Conservation (phyloP, 1,140 invertebrate species). For the Aphaenogaster rudis region DNA sequence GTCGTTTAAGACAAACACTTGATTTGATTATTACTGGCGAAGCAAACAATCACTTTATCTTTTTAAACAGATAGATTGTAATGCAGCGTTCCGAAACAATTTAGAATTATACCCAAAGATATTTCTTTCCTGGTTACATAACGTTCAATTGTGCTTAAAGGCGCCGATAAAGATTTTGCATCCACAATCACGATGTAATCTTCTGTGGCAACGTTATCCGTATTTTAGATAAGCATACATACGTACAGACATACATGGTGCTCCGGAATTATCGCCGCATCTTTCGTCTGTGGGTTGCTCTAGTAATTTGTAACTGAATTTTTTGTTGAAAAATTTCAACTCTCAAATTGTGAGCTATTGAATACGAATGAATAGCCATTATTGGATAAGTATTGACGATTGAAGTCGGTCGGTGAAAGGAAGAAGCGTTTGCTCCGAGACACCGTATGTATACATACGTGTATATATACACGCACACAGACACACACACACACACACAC, state of each 20-base stretch:
- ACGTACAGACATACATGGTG: not conserved
- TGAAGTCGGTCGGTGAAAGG: not conserved
- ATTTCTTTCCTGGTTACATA: not conserved
- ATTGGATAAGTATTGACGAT: slow-evolving; percentile 13
- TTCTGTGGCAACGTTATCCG: not conserved
- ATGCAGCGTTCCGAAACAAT: not conserved
- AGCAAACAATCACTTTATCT: no score
- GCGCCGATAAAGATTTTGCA: not conserved
- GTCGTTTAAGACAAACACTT: no score
- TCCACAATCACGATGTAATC: not conserved
- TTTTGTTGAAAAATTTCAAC: slow-evolving; percentile 7
- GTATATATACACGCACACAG: no score
- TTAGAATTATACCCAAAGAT: not conserved
- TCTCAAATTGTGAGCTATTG: slow-evolving; percentile 2
- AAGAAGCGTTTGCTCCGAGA: not conserved
- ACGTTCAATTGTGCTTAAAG: not conserved
- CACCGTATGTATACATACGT: not conserved
- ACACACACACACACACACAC: no score
- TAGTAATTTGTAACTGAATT: not conserved
- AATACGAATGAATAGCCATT: not conserved
- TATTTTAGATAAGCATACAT: not conserved
- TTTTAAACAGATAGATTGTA: not conserved
- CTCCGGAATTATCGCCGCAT: not conserved
- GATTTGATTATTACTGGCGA: no score
- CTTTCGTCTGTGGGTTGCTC: no score